Conservation (phyloP, 2,888 invertebrate genomes). For the Zygothrica quintamaculata region DNA sequence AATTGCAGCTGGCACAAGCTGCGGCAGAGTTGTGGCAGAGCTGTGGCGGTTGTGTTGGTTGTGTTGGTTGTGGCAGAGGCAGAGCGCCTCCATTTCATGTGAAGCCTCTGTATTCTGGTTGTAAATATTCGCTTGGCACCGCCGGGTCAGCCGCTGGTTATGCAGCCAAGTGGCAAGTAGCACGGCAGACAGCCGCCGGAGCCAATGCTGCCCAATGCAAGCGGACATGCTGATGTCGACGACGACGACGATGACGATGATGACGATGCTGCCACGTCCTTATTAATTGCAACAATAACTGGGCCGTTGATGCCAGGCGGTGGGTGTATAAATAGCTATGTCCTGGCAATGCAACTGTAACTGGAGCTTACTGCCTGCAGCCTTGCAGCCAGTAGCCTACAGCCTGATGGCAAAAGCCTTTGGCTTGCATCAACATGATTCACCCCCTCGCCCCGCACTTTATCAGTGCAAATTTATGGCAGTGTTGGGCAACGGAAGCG, state of each 20-base stretch:
- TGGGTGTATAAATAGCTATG: constrained; percentile 25
- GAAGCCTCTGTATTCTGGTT: constrained; percentile 11
- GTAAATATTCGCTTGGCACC: constrained; percentile 57
- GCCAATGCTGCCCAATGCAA: constrained; percentile 13
- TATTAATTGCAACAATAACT: constrained; percentile 79
- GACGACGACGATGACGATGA: constrained; percentile 7
- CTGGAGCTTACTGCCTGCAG: not conserved
- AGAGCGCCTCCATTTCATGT: constrained; percentile 20
- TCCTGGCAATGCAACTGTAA: constrained; percentile 1
- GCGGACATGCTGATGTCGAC: constrained; percentile 34
- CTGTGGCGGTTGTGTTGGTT: constrained; percentile 6
- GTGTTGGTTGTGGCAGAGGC: constrained; percentile 5
- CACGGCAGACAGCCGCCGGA: constrained; percentile 48
- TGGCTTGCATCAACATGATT: too few relatives aligned
- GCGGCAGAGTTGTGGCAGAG: constrained; percentile 1
- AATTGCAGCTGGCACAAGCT: constrained; percentile 17
- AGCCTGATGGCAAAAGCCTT: constrained; percentile 43
- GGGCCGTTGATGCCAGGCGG: constrained; percentile 19
- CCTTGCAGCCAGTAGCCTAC: not conserved
- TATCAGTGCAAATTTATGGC: constrained; percentile 65
- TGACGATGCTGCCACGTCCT: constrained; percentile 39
- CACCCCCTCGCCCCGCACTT: too few relatives aligned
- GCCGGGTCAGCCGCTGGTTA: constrained; percentile 42
- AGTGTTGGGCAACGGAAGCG: constrained; percentile 67
- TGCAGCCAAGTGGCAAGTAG: constrained; percentile 63